phyloP scores from a whole-genome alignment of 2,113 vertebrate genomes.

The Perognathus longimembris region DNA sequence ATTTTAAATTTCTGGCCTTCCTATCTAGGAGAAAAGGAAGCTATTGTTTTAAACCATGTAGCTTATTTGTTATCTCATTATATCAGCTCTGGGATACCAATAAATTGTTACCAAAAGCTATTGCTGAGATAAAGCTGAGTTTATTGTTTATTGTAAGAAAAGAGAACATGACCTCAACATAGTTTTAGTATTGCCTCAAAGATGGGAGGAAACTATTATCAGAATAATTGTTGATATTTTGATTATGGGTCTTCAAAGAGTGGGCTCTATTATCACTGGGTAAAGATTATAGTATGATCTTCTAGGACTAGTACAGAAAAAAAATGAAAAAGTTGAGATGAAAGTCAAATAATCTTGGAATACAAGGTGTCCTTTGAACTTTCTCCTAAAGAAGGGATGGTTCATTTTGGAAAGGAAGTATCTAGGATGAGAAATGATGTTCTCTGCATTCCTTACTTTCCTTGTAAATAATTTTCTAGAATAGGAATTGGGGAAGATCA shows the following conservation, averaged over 20 bases:
- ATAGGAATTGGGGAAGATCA: not conserved
- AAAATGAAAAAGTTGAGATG: not conserved
- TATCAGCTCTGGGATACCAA: not conserved
- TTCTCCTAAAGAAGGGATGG: not conserved
- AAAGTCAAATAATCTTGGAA: not conserved
- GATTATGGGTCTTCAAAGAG: not conserved
- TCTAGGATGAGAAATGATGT: not conserved
- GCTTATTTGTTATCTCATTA: not conserved
- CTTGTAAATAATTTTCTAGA: not conserved
- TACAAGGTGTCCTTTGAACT: not conserved
- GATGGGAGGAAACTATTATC: not conserved
- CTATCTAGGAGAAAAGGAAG: not conserved
- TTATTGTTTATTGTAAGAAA: not conserved
- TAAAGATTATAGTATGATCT: not conserved
- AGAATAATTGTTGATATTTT: not conserved
- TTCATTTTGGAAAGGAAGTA: not conserved
- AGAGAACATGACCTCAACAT: not conserved
- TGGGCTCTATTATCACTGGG: not conserved
- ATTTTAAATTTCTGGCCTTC: not conserved
- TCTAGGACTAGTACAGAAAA: not conserved
- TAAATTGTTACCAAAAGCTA: not conserved
- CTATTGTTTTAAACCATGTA: not conserved
- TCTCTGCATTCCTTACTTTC: constrained; percentile 3
- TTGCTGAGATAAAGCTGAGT: not conserved
- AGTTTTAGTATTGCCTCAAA: not conserved